Conservation (phyloP, 2,113 vertebrate genomes). For the Pelecanoides urinatrix region DNA sequence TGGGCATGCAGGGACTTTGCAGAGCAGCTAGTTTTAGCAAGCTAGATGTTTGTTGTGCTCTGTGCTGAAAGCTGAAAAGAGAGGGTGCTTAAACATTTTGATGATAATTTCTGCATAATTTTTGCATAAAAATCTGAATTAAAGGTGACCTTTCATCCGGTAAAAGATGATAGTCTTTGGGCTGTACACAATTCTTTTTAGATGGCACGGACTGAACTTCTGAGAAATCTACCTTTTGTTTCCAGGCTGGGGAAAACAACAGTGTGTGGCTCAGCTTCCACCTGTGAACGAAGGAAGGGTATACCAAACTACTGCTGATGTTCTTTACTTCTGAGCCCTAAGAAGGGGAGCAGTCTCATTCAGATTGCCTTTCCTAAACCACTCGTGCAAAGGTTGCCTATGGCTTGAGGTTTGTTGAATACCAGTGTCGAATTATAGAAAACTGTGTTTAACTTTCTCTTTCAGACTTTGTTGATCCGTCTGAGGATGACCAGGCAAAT, state of each 20-base stretch:
- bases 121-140: background rate
- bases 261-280: background rate
- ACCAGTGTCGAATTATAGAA: background rate
- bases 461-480: slow-evolving; percentile 83
- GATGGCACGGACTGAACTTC: background rate
- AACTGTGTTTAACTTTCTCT: background rate
- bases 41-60: background rate
- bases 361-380: background rate
- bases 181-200: background rate
- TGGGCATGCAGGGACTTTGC: background rate
- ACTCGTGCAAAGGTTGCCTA: background rate
- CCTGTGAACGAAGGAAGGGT: background rate
- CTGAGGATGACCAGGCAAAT: slow-evolving; percentile 86
- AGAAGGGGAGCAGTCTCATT: background rate
- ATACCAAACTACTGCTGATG: background rate
- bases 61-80: background rate
- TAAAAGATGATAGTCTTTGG: background rate
- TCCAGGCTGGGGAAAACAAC: background rate
- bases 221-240: background rate
- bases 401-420: background rate
- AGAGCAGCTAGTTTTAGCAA: background rate
- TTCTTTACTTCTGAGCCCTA: background rate
- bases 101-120: background rate
- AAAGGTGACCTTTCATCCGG: background rate
- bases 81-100: background rate